These are phyloP conservation scores for Anthoscopus minutus DNA, from an alignment of 2,113 vertebrate genomes.

Conservation along the genomic window DNA sequence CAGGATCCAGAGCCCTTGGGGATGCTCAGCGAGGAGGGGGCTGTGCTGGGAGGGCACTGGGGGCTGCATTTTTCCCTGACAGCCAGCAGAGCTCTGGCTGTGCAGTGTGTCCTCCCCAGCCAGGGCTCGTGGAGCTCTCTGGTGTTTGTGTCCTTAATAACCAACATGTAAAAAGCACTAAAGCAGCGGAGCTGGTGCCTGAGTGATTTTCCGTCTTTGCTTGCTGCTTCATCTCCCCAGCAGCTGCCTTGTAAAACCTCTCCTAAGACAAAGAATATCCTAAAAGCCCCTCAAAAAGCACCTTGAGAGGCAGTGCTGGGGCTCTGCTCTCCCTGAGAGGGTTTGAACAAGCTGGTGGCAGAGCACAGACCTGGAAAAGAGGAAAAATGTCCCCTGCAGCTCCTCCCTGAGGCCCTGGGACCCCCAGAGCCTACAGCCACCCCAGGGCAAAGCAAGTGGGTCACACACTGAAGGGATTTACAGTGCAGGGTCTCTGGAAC, in stretches of 20 bases:
- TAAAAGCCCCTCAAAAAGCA: neutral
- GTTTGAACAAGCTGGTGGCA: neutral
- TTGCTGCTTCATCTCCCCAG: neutral
- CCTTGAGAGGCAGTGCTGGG: neutral
- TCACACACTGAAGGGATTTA: fast-evolving
- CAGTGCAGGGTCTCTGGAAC: neutral
- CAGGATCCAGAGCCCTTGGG: neutral
- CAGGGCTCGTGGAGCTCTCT: neutral
- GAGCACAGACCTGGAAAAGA: neutral
- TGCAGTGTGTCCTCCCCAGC: neutral
- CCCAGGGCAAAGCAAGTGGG: too few species aligned
- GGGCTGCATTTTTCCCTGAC: neutral
- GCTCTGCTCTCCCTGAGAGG: neutral
- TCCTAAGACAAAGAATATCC: neutral
- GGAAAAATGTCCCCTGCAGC: neutral
- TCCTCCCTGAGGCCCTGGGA: neutral
- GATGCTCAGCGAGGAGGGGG: neutral
- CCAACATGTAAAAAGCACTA: neutral
- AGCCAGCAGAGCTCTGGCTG: neutral
- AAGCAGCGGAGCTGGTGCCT: neutral
- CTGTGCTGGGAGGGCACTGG: neutral
- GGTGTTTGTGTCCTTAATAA: neutral
- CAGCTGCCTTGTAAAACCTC: neutral
- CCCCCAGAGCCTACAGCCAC: neutral
- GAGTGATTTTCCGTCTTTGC: neutral